Evolutionary conservation across 2,797 vertebrate species (phyloP), one percentile per base, ranked within the genome.

Genomic region (Scolopax rusticola): DNA sequence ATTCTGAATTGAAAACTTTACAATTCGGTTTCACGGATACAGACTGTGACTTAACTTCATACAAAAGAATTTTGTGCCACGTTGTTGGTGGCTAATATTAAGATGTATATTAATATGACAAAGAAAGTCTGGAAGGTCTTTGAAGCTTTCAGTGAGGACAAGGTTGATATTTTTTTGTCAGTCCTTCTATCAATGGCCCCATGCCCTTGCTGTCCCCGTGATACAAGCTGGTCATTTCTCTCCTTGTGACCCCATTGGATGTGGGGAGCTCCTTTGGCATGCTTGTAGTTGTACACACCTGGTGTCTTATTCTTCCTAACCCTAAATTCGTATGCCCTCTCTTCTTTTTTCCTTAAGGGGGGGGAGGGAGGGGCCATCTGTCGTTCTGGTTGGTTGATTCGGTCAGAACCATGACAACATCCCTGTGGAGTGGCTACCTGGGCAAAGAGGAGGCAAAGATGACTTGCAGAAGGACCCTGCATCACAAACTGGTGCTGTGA

Each of bases 201-300:
- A 8, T 60, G n/a, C 9, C 36, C 12, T 75, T 84, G n/a, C 36
- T 18, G 32, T 63, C 5, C 4, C 51, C 3, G 14, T 30, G 32
- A n/a, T 67, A 48, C 47, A 71, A 48, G 33, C 27, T 11, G 87
- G 23, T 71, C 0, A 1, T 68, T 79, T 84, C 32, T 57, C n/a
- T 93, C 40, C 18, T 33, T 91, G 70, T 68, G 45, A 68, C 27
- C 45, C 71, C 25, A 18, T 25, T 57, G 63, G 57, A 23, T 77
- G 28, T 2, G 2, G 36, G 28, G 21, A 19, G 4, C 25, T 69
- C 32, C 21, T 64, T 51, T 0, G 0, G 8, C 33, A 17, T 1
- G 4, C 9, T 3, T 2, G 5, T 32, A 15, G 21, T 23, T 60
- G 28, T 47, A 30, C 21, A 27, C 1, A 6, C 15, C 20, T 23